These are phyloP conservation scores for Drosophila rufa DNA, from an alignment of 1,140 invertebrate species.

Conservation along the genomic window DNA sequence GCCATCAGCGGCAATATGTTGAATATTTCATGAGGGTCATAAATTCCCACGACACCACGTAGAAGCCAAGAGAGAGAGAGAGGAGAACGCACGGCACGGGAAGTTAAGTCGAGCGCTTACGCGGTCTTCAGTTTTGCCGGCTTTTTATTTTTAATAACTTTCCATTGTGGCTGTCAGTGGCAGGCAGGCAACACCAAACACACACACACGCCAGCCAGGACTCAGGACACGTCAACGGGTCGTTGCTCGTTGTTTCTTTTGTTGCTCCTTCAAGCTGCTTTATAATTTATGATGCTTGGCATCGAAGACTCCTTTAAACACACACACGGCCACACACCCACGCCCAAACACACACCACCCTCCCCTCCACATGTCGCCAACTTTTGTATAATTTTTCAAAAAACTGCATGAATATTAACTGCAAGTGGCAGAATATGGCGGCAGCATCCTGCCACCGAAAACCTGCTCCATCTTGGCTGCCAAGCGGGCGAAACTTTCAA, in stretches of 20 bases:
- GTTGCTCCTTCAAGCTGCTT: slow-evolving; percentile 68
- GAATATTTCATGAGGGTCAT: slow-evolving; percentile 79
- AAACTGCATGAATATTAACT: slow-evolving; percentile 83
- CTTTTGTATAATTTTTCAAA: slow-evolving; percentile 75
- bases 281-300: slow-evolving; percentile 82
- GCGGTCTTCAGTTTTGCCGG: slow-evolving; percentile 61
- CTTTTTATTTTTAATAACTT: slow-evolving; percentile 72
- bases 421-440: slow-evolving; percentile 56
- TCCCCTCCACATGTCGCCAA: slow-evolving; percentile 70
- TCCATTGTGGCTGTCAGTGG: slow-evolving; percentile 73
- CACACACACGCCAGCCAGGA: slow-evolving; percentile 42
- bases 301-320: slow-evolving; percentile 58
- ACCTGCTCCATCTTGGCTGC: slow-evolving; percentile 41
- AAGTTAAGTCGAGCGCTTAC: slow-evolving; percentile 41
- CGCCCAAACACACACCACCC: not conserved
- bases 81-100: not conserved
- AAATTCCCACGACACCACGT: slow-evolving; percentile 43
- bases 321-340: not conserved
- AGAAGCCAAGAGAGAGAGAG: not conserved
- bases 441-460: slow-evolving; percentile 9
- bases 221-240: slow-evolving; percentile 62
- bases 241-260: slow-evolving; percentile 35
- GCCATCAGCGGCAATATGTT: slow-evolving; percentile 47
- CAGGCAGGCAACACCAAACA: slow-evolving; percentile 45
- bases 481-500: slow-evolving; percentile 64